Conservation (phyloP, 2,888 invertebrate genomes). For the Nephrotoma flavescens region DNA sequence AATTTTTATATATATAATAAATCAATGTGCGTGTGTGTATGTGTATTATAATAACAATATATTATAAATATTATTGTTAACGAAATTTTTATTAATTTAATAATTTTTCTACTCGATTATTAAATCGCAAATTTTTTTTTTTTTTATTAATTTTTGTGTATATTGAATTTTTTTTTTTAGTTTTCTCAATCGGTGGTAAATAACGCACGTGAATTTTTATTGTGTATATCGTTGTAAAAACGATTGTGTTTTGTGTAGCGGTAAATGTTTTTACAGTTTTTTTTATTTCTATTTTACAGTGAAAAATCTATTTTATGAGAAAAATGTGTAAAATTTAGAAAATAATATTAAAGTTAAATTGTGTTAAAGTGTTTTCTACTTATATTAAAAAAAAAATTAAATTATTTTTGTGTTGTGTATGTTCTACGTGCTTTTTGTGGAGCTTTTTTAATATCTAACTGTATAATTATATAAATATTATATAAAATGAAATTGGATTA, state of each 20-base stretch:
- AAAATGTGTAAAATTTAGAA: neutral
- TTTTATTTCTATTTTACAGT: neutral
- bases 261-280: neutral
- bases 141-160: neutral
- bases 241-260: neutral
- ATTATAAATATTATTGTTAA: neutral
- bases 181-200: neutral
- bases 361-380: neutral
- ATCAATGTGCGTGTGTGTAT: neutral
- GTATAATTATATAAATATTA: neutral
- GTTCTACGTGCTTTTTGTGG: neutral
- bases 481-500: neutral
- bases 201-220: neutral
- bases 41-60: neutral
- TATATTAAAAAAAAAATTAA: neutral
- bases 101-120: neutral
- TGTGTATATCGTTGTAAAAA: neutral
- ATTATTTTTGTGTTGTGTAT: neutral
- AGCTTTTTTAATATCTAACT: neutral
- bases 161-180: neutral
- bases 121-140: neutral
- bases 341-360: neutral
- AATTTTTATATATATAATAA: neutral
- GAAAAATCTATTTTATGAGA: neutral
- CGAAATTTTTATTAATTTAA: neutral